Evolutionary conservation across 2,113 vertebrate species (phyloP).

Genomic region (Salvelinus fontinalis): DNA sequence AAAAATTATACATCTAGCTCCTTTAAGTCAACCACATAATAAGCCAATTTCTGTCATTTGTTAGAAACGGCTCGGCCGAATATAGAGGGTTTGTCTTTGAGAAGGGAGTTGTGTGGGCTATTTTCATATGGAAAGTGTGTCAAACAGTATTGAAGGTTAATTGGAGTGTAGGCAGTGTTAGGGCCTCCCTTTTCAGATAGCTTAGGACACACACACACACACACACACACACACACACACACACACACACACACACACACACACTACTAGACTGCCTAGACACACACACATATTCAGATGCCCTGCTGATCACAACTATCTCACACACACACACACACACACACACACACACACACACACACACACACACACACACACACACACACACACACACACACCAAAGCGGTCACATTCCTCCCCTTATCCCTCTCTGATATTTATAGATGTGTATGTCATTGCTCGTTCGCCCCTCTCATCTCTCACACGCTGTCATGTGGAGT

Average conservation of each 20-base stretch:
- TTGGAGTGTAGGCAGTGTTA: slow-evolving; percentile 48
- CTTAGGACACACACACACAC: neutral
- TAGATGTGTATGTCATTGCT: slow-evolving; percentile 46
- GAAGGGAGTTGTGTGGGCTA: slow-evolving; percentile 33
- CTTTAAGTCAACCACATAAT: slow-evolving; percentile 29
- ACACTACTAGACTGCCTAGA: neutral
- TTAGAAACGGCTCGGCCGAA: slow-evolving; percentile 21
- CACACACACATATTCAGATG: slow-evolving; percentile 30
- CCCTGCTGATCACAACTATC: slow-evolving; percentile 25
- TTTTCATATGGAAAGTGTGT: slow-evolving; percentile 62
- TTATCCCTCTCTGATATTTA: slow-evolving; percentile 53
- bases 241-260: slow-evolving; percentile 6
- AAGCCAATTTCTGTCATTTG: slow-evolving; percentile 5
- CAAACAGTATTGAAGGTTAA: slow-evolving; percentile 61
- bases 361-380: neutral
- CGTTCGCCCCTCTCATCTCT: slow-evolving; percentile 46
- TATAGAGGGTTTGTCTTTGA: slow-evolving; percentile 38
- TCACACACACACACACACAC: neutral
- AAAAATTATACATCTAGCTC: too few relatives aligned
- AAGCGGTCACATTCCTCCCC: slow-evolving; percentile 28
- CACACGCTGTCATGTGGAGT: slow-evolving; percentile 45
- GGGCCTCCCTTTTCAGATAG: slow-evolving; percentile 28
- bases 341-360: neutral
- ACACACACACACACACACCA: slow-evolving; percentile 9
- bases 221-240: slow-evolving; percentile 1